Conservation (phyloP, 1,140 invertebrate species). For the Pinna nobilis region DNA sequence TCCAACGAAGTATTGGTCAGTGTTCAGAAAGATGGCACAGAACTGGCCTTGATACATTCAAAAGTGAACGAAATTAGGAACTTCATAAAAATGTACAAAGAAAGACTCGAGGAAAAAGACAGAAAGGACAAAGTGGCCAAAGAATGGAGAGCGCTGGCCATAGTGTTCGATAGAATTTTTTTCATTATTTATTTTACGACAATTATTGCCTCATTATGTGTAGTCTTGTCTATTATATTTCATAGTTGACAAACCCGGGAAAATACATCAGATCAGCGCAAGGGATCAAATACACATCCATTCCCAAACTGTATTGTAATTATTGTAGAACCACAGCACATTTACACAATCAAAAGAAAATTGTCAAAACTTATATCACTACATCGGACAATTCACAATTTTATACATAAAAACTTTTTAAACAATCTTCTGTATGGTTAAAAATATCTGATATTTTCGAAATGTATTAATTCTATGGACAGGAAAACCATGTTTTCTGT, state of each 20-base stretch:
- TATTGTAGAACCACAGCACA: too few species aligned
- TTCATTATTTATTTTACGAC: slow-evolving; percentile 73
- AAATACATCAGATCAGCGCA: slow-evolving; percentile 27
- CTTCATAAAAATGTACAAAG: slow-evolving; percentile 64
- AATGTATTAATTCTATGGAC: too few species aligned
- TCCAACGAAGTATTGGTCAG: slow-evolving; percentile 53
- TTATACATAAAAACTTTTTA: too few species aligned
- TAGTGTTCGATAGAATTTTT: slow-evolving; percentile 74
- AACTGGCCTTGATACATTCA: slow-evolving; percentile 65
- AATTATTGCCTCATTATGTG: slow-evolving; percentile 71
- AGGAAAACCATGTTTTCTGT: too few species aligned
- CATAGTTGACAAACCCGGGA: slow-evolving; percentile 25
- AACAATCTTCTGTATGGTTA: too few species aligned
- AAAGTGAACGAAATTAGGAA: slow-evolving; percentile 71
- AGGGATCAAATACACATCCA: neutral
- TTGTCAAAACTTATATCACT: too few species aligned
- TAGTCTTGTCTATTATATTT: slow-evolving; percentile 69
- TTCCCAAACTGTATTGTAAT: too few species aligned
- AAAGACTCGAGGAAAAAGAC: slow-evolving; percentile 70
- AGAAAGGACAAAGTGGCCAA: slow-evolving; percentile 68
- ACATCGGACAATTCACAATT: too few species aligned
- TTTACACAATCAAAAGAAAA: too few species aligned
- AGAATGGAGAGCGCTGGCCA: slow-evolving; percentile 74
- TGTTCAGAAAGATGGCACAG: slow-evolving; percentile 38
- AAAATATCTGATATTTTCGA: too few species aligned